These are phyloP conservation scores for Grus americana DNA, from an alignment of 2,113 vertebrate genomes.

Conservation along the genomic window DNA sequence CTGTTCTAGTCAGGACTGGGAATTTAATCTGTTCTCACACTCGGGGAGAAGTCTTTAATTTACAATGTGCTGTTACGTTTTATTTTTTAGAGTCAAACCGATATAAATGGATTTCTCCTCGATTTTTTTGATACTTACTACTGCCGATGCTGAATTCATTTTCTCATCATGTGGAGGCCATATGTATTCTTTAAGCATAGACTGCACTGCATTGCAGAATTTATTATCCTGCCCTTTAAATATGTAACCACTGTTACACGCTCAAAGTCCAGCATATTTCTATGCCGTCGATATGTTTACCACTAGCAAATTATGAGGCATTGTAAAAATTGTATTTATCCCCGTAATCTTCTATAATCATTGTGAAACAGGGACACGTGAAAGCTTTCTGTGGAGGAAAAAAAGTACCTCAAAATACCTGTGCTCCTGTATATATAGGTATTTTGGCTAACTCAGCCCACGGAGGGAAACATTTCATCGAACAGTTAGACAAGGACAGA, in stretches of 20 bases:
- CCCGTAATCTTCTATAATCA: background rate
- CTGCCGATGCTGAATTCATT: slow-evolving; percentile 18
- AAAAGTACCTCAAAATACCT: background rate
- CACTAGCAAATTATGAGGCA: background rate
- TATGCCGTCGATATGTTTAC: background rate
- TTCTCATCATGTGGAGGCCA: slow-evolving; percentile 30
- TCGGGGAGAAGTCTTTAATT: background rate
- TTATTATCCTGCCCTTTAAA: background rate
- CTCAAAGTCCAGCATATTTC: background rate
- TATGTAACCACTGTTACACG: background rate
- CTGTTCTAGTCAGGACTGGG: background rate
- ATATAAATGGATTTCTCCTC: background rate
- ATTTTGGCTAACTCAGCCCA: background rate
- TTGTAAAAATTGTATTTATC: background rate
- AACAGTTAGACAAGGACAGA: background rate
- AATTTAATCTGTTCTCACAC: background rate
- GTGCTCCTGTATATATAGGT: background rate
- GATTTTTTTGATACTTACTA: background rate
- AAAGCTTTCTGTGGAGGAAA: background rate
- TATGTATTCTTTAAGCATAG: slow-evolving; percentile 30
- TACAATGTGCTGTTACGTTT: background rate
- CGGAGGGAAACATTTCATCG: background rate
- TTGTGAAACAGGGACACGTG: background rate
- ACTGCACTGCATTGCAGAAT: background rate
- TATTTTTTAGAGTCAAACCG: background rate